Conservation (phyloP, 2,888 invertebrate species). For the Morpho deidamia region DNA sequence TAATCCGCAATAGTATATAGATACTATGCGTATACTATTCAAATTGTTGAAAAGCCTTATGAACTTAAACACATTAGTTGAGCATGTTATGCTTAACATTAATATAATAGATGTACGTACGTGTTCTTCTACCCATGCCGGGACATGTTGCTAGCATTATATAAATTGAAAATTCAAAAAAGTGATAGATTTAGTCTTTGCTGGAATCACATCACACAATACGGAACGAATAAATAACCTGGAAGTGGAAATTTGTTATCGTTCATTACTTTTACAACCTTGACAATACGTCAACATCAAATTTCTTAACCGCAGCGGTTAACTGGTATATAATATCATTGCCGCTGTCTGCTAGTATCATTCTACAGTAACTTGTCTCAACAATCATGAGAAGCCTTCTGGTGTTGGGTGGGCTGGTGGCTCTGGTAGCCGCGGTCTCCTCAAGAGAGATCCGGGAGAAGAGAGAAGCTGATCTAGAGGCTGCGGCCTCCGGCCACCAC, state of each 20-base stretch:
- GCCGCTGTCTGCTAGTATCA: constrained; percentile 48
- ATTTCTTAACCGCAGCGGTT: constrained; percentile 50
- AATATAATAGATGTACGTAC: too few species aligned
- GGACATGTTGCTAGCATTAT: too few species aligned
- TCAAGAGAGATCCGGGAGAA: constrained; percentile 69
- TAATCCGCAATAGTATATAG: too few species aligned
- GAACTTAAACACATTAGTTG: too few species aligned
- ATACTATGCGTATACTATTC: too few species aligned
- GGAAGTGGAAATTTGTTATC: constrained; percentile 49
- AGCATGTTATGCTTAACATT: too few species aligned
- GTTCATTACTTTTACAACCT: constrained; percentile 42
- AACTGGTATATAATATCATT: constrained; percentile 64
- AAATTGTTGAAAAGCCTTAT: too few species aligned
- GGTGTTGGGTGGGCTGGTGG: constrained; percentile 59
- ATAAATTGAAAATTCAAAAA: too few species aligned
- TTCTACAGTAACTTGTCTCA: constrained; percentile 48
- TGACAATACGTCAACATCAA: constrained; percentile 45
- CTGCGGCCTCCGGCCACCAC: constrained; percentile 64
- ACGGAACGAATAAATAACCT: constrained; percentile 17
- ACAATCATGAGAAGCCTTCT: constrained; percentile 57
- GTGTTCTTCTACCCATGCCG: too few species aligned
- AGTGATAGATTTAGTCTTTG: too few species aligned
- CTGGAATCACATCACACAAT: too few species aligned
- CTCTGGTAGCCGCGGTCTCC: constrained; percentile 68
- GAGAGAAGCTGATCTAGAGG: constrained; percentile 71